Evolutionary conservation across 2,888 invertebrate genomes (phyloP), one percentile per base, ranked within the genome.

Genomic region (Cataglyphis rosenhaueri): DNA sequence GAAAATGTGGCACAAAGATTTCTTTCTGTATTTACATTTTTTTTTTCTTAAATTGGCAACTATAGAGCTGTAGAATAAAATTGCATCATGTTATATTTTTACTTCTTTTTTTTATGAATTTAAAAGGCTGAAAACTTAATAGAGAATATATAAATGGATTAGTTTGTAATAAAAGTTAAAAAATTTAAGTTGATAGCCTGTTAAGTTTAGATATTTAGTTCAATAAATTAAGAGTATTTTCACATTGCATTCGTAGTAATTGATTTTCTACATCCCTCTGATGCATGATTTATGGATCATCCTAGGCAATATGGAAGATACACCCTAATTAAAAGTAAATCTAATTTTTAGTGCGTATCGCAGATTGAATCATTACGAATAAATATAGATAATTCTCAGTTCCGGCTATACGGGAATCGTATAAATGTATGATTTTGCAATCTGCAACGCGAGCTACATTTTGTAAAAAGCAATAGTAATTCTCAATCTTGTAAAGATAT

Each of bases 221-320:
- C 12, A 79, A 70, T 61, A 70, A 44, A 70, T 8, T 48, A 44
- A 79, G 8, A 1, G 18, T 35, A 18, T 70, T 65, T 41, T 25
- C 48, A 25, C 29, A 57, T 21, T 38, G 68, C 59, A 12, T 32
- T 57, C 21, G 32, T 59, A 41, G 18, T 35, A 21, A 59, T 68
- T 32, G 21, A 61, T 44, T 59, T 70, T 70, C 25, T 21, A 25
- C n/a, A n/a, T 59, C 12, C 12, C 0, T 68, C 41, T 18, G 41
- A 66, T 59, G 78, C 70, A 59, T 70, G 78, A 78, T 70, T 78
- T 70, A 59, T 70, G 78, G 70, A 70, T 70, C 78, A 70, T 79
- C 70, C 78, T 70, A 70, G 21, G 70, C 70, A 59, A 79, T 70
- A 70, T 59, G 18, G 18, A 62, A 70, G 35, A 44, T 25, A 66